Evolutionary conservation across 1,140 invertebrate genomes (phyloP), one percentile per base, ranked within the genome.

Genomic region (Ips typographus): DNA sequence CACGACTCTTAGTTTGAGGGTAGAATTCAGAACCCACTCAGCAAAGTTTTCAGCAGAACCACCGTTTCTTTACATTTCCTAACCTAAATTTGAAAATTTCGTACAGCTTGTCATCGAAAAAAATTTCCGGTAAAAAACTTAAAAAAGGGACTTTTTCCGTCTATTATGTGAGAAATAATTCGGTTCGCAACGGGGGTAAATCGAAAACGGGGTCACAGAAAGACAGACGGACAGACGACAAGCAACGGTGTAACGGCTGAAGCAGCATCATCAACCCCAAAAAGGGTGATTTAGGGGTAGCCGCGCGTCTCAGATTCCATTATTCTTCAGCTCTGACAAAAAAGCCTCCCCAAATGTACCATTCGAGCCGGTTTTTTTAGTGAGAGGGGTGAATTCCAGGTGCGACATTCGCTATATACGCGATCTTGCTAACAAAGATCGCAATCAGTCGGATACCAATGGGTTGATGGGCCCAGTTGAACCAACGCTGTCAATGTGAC

Each of bases 251-350:
- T 70, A 70, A 70, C 68, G 68, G 68, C 51, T 71, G 71, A 75
- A 73, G 72, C 74, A 74, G 74, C 70, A 71, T 67, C 75, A 76
- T 76, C 75, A 75, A 73, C 72, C 71, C 72, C 72, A 71, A 76
- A 76, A 76, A 76, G 75, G 75, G 75, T 76, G 71, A 71, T 74
- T 75, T 76, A 75, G 75, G 75, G 75, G 75, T 76, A 76, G 74
- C 65, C 68, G 70, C 68, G 71, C 72, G 74, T 76, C 75, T 76
- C 75, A 76, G 75, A 76, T 76, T 76, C 75, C 75, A 76, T 76
- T 76, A 76, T 76, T 75, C 74, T 70, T 75, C 72, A 65, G 74
- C 71, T 72, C 74, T 75, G 72, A 76, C 72, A 73, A 67, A 73
- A 75, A 71, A 66, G 69, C 56, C 72, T 73, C 72, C 75, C 74